These are phyloP conservation scores for Rhadina sibilatrix DNA, from an alignment of 2,113 vertebrate species.

Conservation along the genomic window DNA sequence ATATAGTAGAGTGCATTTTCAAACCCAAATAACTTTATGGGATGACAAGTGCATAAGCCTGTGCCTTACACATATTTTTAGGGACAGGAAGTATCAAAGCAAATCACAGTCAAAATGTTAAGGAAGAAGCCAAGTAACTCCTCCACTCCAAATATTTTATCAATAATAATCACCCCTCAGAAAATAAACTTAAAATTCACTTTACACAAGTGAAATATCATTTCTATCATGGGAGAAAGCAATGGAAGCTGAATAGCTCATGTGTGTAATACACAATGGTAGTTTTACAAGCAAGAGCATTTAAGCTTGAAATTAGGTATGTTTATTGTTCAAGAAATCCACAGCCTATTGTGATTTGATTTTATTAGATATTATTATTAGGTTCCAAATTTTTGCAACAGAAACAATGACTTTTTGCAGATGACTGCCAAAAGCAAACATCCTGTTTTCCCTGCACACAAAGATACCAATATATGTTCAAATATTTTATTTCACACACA, in stretches of 20 bases:
- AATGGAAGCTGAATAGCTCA: neutral
- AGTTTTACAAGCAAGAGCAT: neutral
- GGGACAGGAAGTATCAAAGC: neutral
- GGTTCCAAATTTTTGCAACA: neutral
- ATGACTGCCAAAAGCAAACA: conserved; percentile 55
- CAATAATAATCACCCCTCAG: neutral
- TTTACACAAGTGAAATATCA: neutral
- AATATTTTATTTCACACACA: neutral
- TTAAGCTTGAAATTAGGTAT: neutral
- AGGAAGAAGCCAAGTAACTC: neutral
- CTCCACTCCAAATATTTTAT: neutral
- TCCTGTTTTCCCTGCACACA: conserved; percentile 35
- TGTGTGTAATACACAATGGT: neutral
- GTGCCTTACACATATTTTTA: neutral
- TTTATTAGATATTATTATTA: conserved; percentile 33
- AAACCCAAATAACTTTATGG: neutral
- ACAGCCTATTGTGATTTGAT: neutral
- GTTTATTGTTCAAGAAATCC: neutral
- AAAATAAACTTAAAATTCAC: neutral
- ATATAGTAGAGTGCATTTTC: neutral
- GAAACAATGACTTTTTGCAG: conserved; percentile 54
- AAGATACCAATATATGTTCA: neutral
- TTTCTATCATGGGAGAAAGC: neutral
- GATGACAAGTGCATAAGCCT: neutral
- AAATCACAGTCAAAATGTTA: neutral